phyloP scores from a whole-genome alignment of 2,797 vertebrate genomes.

The Myotis daubentonii region DNA sequence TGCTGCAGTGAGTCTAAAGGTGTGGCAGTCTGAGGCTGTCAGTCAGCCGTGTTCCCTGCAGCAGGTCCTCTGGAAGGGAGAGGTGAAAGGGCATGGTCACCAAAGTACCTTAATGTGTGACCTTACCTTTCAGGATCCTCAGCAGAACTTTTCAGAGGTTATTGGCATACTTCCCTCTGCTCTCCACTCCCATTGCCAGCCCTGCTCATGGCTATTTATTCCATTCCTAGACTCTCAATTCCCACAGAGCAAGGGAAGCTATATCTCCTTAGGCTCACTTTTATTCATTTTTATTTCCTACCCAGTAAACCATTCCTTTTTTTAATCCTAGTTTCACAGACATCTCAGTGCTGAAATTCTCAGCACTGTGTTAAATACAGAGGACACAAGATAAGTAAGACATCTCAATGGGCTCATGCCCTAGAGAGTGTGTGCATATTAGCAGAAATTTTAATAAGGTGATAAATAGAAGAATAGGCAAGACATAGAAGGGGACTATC shows the following conservation, averaged over 20 bases:
- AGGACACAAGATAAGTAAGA: neutral
- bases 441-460: neutral
- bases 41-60: neutral
- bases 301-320: neutral
- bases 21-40: neutral
- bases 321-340: neutral
- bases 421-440: neutral
- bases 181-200: neutral
- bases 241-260: neutral
- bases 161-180: neutral
- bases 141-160: neutral
- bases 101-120: neutral
- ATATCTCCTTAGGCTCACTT: neutral
- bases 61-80: neutral
- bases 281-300: slow-evolving; percentile 34
- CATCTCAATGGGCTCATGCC: neutral
- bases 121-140: neutral
- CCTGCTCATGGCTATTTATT: neutral
- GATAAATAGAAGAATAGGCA: neutral
- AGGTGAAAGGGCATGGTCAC: neutral
- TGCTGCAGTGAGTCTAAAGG: neutral
- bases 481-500: neutral
- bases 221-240: neutral
- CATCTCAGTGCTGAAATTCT: neutral
- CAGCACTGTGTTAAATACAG: neutral